Base-by-base conservation (phyloP, 2,113 vertebrate species). In the Nycticorax nycticorax region DNA sequence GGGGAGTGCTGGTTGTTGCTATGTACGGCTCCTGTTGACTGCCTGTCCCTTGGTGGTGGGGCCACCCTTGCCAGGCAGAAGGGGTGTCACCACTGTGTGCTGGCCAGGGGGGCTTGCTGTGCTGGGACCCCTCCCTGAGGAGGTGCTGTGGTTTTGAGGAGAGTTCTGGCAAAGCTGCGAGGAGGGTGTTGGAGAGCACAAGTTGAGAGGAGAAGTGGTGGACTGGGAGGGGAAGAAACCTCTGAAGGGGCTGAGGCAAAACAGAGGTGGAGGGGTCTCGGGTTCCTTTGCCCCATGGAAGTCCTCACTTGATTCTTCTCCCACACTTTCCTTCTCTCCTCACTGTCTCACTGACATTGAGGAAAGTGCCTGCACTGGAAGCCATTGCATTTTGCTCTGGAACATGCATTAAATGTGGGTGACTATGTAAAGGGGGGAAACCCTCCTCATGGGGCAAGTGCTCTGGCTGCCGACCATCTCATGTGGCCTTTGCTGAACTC, bases 91-190 rank as follows among this genome's bases (percentile, higher is more conserved):
- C 3, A 4, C 12, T 14, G 2, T 9, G 3, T 3, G 0, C 35
- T 28, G 78, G 0, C 0, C 0, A n/a, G 1, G 6, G 23, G 27
- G 6, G 6, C 10, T 53, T 35, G n/a, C 41, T 43, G 41, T 43
- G 41, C 11, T 79, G 18, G 15, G 27, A 64, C 27, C 16, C 7
- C 10, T 78, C 45, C 32, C 10, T 22, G 17, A 15, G 32, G 6
- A 23, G 16, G 11, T 35, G 12, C 33, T 66, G 63, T 30, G 27
- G 19, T 41, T 85, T 85, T 67, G 27, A 86, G n/a, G 45, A 78
- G 27, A 15, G 39, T 86, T 18, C 18, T 75, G 60, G 21, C 17
- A 83, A 26, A 50, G 55, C 28, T 55, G 21, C 1, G 4, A 59
- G 43, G 50, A 69, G 9, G 21, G 2, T 35, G 11, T 41, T 89